Base-by-base conservation (phyloP, 1,140 invertebrate genomes). In the Hyposmocoma kahamanoa region DNA sequence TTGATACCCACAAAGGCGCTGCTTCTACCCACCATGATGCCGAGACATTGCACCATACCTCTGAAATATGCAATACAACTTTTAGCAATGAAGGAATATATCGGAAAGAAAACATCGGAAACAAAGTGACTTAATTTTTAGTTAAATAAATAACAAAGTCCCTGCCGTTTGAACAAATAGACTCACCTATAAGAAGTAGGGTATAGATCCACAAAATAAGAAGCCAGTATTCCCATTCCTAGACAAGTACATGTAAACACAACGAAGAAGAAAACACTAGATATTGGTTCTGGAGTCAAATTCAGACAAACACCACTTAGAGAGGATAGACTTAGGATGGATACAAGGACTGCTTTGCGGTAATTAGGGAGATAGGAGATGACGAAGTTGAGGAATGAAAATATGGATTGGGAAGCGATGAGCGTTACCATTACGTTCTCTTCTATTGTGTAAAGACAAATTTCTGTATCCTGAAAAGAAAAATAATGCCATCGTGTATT, bases 201-300 rank as follows among this genome's bases (percentile, higher is more conserved):
- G 47, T 81, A 84, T 19, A 81, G 49, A 48, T 85, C 80, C 30
- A 85, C 80, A 42, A 82, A 83, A 48, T 73, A 85, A 1, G 79
- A 75, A 0, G 82, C 76, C 44, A 85, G 5, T 1, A 85, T 82
- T 0, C 82, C 82, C 72, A 83, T 83, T 0, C 65, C 68, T 0
- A 83, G 54, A 20, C 73, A 78, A 0, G 79, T 83, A 28, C 75
- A 74, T 1, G 74, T 79, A 32, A 85, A 83, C 10, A 70, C 43
- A 56, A 83, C 61, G 45, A 82, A 82, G 8, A 85, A 59, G n/a
- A 82, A 53, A 4, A 81, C 67, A 22, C 77, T 79, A 1, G 82
- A 76, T 8, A 83, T 60, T 0, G 75, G 71, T 17, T 83, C 76
- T 1, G 82, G 82, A 22, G 68, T 72, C 22, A 77, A 21, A 43